Evolutionary conservation across 2,888 invertebrate species (phyloP), one percentile per base, ranked within the genome.

Genomic region (Ctenicera cuprea): DNA sequence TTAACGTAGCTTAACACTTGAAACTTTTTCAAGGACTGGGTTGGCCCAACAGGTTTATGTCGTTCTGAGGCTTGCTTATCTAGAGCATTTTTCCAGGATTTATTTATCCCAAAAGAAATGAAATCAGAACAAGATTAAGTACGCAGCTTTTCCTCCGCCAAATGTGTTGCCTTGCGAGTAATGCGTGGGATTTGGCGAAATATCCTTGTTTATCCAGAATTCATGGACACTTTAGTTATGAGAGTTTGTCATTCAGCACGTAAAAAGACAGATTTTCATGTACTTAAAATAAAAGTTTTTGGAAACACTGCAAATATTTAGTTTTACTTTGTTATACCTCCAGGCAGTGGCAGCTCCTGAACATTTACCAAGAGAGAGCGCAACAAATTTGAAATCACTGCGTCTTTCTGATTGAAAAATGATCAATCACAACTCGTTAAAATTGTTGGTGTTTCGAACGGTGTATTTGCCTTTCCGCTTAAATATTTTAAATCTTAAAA

Each of bases 1-100:
- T 41, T 33, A 33, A 30, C 45, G 33, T 63, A 14, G 30, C 20
- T 33, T 26, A 48, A 33, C 48, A 48, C 33, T 63, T 48, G 45
- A 48, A 63, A 63, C 45, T 48, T 26, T 63, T 63, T 63, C 63
- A 63, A 63, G 63, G 63, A 63, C 63, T 48, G 45, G 26, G 30
- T 48, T 48, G 48, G 33, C 16, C 48, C 63, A 26, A 43, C 63
- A 63, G 63, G 63, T 48, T 63, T 48, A 63, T 45, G 48, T 33
- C 54, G 26, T 12, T 22, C 30, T 30, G n/a, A 26, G 54, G 14
- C 14, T 22, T 14, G 22, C 26, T 12, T 54, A 54, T 54, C 54
- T 26, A 26, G 11, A 26, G 26, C 11, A 22, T 26, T 30, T 54
- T 54, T 26, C 54, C 26, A 54, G 14, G 30, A 54, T 30, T 54